Conservation (phyloP, 2,113 vertebrate species). For the Oenanthe oenanthe region DNA sequence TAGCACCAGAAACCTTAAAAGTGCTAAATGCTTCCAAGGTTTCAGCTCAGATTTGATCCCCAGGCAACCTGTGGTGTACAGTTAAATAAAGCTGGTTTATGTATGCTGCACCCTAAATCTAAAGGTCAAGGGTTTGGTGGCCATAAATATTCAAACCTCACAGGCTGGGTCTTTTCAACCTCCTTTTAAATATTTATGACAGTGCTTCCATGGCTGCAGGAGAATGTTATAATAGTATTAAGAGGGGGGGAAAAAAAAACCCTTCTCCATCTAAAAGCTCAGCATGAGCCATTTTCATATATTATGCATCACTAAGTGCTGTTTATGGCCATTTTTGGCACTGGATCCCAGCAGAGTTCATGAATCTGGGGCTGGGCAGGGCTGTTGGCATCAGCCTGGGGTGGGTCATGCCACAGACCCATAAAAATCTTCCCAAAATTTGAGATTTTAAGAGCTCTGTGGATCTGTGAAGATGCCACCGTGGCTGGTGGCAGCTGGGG, state of each 20-base stretch:
- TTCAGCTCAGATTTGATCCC: background rate
- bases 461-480: rapidly evolving
- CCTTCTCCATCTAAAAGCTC: conserved; percentile 3
- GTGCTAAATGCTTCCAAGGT: background rate
- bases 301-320: conserved; percentile 28
- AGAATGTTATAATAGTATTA: background rate
- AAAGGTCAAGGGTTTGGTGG: background rate
- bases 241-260: background rate
- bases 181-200: conserved; percentile 44
- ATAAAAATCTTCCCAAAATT: rapidly evolving
- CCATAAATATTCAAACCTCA: background rate
- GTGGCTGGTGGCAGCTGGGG: background rate
- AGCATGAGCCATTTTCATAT: background rate
- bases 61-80: background rate
- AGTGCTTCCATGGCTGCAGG: background rate
- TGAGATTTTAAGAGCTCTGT: background rate
- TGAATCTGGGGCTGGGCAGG: background rate
- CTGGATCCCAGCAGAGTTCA: background rate
- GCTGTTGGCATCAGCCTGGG: background rate
- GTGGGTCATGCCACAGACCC: background rate
- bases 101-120: background rate
- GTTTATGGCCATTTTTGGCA: background rate
- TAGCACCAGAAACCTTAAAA: background rate
- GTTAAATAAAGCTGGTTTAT: background rate
- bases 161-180: background rate